phyloP scores from a whole-genome alignment of 2,888 invertebrate genomes.

The Erebia ligea region DNA sequence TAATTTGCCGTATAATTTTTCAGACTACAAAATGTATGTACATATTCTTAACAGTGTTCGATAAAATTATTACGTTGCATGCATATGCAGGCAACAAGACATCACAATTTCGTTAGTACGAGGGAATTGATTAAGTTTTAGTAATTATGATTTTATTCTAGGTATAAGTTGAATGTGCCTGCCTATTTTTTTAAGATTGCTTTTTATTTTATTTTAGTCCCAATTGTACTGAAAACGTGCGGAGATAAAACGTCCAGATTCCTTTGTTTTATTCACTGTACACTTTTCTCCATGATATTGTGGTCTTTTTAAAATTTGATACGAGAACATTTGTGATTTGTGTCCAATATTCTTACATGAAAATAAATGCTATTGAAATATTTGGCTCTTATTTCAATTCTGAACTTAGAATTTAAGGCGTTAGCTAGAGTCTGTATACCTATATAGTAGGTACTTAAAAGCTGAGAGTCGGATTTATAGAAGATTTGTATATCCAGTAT shows the following conservation, averaged over 20 bases:
- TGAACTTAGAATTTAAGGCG: background rate
- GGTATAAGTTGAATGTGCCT: conserved; percentile 72
- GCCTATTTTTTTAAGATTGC: conserved; percentile 54
- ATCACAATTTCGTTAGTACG: conserved; percentile 73
- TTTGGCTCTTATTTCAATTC: conserved; percentile 21
- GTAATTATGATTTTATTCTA: conserved; percentile 63
- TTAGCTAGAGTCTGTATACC: no score
- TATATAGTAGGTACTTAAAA: no score
- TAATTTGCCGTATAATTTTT: conserved; percentile 27
- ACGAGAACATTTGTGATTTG: conserved; percentile 71
- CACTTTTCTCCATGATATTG: conserved; percentile 67
- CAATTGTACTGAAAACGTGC: conserved; percentile 46
- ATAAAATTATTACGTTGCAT: conserved; percentile 40
- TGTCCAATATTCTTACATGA: conserved; percentile 77
- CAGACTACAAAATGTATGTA: conserved; percentile 38
- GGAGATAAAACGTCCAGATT: conserved; percentile 49
- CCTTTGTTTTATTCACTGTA: conserved; percentile 71
- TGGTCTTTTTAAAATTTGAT: conserved; percentile 78
- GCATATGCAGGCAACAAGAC: conserved; percentile 44
- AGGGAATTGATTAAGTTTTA: conserved; percentile 66
- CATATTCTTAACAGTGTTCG: conserved; percentile 44
- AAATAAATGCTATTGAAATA: conserved; percentile 71
- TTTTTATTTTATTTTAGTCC: conserved; percentile 42
- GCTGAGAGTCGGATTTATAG: no score
- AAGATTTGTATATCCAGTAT: no score